These are phyloP conservation scores for Phalacrocorax pelagicus DNA, from an alignment of 2,113 vertebrate genomes.

Conservation along the genomic window DNA sequence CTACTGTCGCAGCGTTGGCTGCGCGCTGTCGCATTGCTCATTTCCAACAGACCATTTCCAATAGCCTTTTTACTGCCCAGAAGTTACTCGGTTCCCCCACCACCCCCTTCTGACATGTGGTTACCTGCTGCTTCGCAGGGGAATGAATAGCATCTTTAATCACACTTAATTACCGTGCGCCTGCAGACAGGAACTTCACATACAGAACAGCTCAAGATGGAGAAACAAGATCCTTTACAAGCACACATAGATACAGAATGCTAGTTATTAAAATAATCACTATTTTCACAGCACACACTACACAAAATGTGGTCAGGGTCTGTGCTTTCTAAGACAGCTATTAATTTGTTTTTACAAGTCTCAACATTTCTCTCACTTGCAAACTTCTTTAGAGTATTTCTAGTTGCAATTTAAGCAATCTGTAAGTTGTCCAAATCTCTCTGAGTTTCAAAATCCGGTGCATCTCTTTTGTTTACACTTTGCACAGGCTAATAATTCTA, in stretches of 20 bases:
- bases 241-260: neutral
- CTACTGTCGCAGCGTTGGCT: accelerated
- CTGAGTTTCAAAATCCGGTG: neutral
- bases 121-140: slow-evolving; percentile 16
- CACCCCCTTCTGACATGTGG: neutral
- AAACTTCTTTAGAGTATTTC: neutral
- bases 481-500: accelerated
- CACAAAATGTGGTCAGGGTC: neutral
- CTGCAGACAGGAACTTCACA: neutral
- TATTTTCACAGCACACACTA: neutral
- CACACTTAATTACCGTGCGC: neutral
- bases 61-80: neutral
- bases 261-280: neutral
- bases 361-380: neutral
- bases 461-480: neutral
- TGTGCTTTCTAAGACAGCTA: neutral
- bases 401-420: neutral
- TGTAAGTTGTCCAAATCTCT: neutral
- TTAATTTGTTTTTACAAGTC: neutral
- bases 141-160: slow-evolving; percentile 12
- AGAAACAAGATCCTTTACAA: neutral
- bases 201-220: neutral
- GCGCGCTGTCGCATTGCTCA: neutral
- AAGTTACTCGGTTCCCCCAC: neutral
- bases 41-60: neutral